These are phyloP conservation scores for Aurelia coerulea DNA, from an alignment of 30 jellyfish, hydroid and myxozoan genomes.

Conservation along the genomic window DNA sequence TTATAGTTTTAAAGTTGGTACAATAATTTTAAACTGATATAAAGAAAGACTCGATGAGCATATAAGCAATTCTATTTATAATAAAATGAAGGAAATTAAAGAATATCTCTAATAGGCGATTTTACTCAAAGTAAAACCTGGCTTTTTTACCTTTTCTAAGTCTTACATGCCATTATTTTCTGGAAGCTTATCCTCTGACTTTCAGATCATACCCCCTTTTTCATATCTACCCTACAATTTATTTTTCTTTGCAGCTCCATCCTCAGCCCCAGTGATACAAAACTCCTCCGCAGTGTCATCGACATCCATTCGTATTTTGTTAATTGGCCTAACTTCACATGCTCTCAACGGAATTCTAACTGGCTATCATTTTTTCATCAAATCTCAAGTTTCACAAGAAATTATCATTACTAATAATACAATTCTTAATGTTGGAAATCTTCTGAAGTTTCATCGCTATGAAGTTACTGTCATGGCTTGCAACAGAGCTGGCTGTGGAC, in stretches of 20 bases:
- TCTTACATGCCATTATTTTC: no score
- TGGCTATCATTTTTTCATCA: constrained; percentile 10
- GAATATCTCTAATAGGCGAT: no score
- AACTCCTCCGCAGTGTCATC: constrained; percentile 48
- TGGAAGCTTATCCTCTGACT: no score
- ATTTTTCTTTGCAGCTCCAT: constrained; percentile 31
- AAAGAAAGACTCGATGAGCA: no score
- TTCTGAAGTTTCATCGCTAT: constrained; percentile 25
- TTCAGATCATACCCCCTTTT: no score
- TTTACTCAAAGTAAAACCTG: no score
- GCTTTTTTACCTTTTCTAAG: no score
- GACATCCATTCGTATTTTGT: constrained; percentile 25
- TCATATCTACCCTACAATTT: no score
- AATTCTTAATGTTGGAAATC: constrained; percentile 4
- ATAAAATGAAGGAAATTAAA: no score
- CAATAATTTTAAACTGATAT: no score
- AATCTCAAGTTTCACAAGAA: neutral
- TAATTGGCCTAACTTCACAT: neutral
- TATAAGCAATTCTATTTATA: no score
- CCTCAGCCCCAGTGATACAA: constrained; percentile 35
- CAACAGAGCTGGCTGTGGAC: constrained; percentile 64
- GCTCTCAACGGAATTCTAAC: constrained; percentile 24
- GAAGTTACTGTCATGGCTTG: constrained; percentile 33
- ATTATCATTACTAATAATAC: constrained; percentile 22
- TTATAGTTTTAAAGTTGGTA: no score